Percentiles rank a stretch among this genome's conserved stretches.
These are phyloP conservation scores for Teleogryllus oceanicus DNA, from an alignment of 2,888 invertebrate species.

Conservation along the genomic window DNA sequence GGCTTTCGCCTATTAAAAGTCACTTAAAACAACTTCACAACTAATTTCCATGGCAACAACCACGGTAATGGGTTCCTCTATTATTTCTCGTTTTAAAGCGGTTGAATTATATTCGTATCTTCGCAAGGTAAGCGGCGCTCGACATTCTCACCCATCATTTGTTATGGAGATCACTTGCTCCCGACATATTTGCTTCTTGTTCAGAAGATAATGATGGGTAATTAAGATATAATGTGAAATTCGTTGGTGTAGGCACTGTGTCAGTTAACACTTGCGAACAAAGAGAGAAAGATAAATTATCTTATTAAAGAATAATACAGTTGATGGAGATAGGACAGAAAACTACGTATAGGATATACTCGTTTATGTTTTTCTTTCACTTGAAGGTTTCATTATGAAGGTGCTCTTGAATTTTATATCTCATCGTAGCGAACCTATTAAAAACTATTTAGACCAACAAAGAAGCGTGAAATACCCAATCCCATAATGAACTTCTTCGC, in stretches of 20 bases:
- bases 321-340: too few species aligned
- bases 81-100: constrained; percentile 6
- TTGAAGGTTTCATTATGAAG: too few species aligned
- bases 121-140: neutral
- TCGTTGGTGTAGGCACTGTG: neutral
- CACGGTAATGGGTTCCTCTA: neutral
- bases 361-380: too few species aligned
- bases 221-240: constrained; percentile 1
- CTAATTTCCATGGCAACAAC: neutral
- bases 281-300: too few species aligned
- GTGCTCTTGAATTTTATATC: too few species aligned
- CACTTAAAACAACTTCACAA: constrained; percentile 3
- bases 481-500: too few species aligned
- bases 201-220: constrained; percentile 7
- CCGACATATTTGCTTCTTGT: neutral
- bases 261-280: neutral
- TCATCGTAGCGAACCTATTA: too few species aligned
- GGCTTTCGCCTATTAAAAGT: constrained; percentile 4
- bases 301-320: too few species aligned
- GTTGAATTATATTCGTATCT: constrained; percentile 3
- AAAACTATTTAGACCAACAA: too few species aligned
- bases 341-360: too few species aligned
- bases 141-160: neutral
- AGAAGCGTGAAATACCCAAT: too few species aligned
- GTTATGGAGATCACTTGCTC: constrained; percentile 11